Base-by-base conservation (phyloP, 1,140 invertebrate species). In the Drosophila melanogaster region DNA sequence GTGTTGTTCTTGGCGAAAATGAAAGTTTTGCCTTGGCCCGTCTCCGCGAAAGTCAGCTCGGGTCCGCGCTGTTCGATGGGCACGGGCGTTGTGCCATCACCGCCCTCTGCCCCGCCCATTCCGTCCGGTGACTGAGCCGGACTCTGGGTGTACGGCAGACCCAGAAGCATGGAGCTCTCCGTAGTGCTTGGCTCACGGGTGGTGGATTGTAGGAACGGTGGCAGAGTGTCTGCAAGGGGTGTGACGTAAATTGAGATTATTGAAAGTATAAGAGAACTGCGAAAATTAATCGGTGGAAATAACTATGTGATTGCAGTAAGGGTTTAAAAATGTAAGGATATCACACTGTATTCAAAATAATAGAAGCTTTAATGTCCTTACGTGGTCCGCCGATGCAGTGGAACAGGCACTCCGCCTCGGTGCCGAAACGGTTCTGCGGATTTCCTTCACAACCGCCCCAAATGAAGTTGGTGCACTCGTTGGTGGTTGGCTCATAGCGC, bases 1-100 rank as follows among this genome's bases (percentile, higher is more conserved):
- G 96, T 97, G 80, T 97, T 97, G 59, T 96, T 96, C 90, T 97
- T 95, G 7, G 96, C 96, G 91, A 97, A 97, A 95, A 97, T 96
- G 90, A 97, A 97, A 14, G 96, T 96, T 77, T 93, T 93, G 65
- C 96, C 94, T 78, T 95, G 93, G 2, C 96, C 96, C 17, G 95
- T 96, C 91, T 97, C 96, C 75, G 95, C 95, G 90, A 97, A 97
- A 1, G 96, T 97, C 19, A 97, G 92, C 90, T 96, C 95, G 79
- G 95, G 93, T 14, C 96, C 96, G 77, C 96, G 93, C 77, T 96
- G 94, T 61, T 96, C 94, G 33, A 94, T 94, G 8, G 96, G 95
- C 75, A 96, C 94, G 0, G 95, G 95, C 6, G 79, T 91, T 22
- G 86, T 90, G 14, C 85, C 80, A 12, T 80, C 85, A 0, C 69